Evolutionary conservation across 2,113 vertebrate species (phyloP).

Genomic region (Ondatra zibethicus): DNA sequence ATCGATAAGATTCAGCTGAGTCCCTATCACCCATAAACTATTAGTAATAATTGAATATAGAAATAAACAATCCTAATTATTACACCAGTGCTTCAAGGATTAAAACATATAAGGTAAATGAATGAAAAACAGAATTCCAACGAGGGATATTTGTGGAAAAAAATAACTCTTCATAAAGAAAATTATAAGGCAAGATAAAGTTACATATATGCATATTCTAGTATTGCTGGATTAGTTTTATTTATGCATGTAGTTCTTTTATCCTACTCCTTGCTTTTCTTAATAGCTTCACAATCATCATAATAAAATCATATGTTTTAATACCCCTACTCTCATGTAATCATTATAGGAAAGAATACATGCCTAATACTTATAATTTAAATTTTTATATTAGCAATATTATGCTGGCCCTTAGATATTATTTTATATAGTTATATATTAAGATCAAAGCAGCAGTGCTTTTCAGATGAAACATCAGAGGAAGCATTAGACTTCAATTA

Average conservation of each 20-base stretch:
- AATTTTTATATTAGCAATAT: neutral
- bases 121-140: neutral
- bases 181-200: neutral
- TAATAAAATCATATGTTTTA: neutral
- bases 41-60: neutral
- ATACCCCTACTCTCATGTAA: neutral
- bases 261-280: neutral
- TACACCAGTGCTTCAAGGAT: neutral
- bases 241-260: neutral
- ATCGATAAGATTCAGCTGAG: neutral
- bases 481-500: neutral
- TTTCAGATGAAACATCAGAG: neutral
- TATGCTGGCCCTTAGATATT: neutral
- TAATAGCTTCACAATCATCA: neutral
- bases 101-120: neutral
- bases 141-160: neutral
- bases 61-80: neutral
- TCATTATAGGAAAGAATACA: neutral
- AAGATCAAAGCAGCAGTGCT: neutral
- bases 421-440: neutral
- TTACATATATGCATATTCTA: neutral
- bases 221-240: neutral
- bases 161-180: neutral
- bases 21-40: neutral
- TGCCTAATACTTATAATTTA: neutral